Evolutionary conservation across 1,140 invertebrate species (phyloP).

Genomic region (Bradynema listronoti): DNA sequence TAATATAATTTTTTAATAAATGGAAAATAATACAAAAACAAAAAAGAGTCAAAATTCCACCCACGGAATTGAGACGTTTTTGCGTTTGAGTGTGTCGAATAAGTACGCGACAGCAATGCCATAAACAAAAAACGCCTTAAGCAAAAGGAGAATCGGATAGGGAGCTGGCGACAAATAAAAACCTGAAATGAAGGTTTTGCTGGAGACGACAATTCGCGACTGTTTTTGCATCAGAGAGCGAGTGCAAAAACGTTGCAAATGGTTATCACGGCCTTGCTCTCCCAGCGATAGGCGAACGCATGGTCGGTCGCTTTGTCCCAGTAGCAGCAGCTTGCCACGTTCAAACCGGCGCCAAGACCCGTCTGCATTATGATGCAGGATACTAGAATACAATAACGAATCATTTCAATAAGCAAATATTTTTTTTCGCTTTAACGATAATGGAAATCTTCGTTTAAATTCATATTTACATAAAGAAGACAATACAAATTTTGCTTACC

Average conservation of each 20-base stretch:
- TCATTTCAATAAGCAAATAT: neutral
- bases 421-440: neutral
- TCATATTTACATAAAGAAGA: conserved; percentile 3
- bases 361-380: conserved; percentile 39
- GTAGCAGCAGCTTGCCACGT: conserved; percentile 35
- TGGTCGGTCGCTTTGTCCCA: conserved; percentile 38
- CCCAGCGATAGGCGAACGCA: conserved; percentile 30
- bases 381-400: too few species aligned
- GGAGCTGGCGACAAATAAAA: too few species aligned
- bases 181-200: neutral
- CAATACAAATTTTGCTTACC: conserved; percentile 18
- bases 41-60: too few species aligned
- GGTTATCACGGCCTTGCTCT: conserved; percentile 30
- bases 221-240: conserved; percentile 13
- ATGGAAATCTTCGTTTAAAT: neutral
- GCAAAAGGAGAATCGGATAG: too few species aligned
- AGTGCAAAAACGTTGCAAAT: conserved; percentile 40
- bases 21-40: too few species aligned
- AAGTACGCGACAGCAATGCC: too few species aligned
- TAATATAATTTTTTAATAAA: too few species aligned
- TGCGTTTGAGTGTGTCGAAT: too few species aligned
- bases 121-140: too few species aligned
- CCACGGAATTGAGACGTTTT: too few species aligned
- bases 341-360: conserved; percentile 39
- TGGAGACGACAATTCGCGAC: neutral